Evolutionary conservation across 2,888 invertebrate genomes (phyloP).

Genomic region (Melanotus villosus): DNA sequence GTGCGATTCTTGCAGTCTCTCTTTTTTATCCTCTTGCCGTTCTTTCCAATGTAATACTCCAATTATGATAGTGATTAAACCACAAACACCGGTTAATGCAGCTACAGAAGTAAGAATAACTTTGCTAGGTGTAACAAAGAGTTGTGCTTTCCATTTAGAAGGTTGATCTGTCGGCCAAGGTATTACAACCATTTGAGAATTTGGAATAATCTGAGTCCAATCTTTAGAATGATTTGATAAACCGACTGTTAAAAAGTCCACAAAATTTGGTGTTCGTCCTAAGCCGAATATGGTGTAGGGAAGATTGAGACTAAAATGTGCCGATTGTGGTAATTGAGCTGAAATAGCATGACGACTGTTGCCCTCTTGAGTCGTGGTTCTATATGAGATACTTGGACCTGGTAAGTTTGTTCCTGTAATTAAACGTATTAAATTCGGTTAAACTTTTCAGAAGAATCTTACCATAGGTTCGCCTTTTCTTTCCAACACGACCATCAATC

Average conservation of each 20-base stretch:
- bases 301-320: constrained; percentile 92
- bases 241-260: constrained; percentile 89
- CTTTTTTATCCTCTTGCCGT: constrained; percentile 84
- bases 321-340: constrained; percentile 92
- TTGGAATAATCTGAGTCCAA: constrained; percentile 96
- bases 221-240: constrained; percentile 78
- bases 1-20: constrained; percentile 84
- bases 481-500: constrained; percentile 81
- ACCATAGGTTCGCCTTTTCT: constrained; percentile 85
- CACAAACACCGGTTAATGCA: constrained; percentile 88
- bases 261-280: constrained; percentile 98
- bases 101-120: constrained; percentile 92
- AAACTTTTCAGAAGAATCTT: constrained; percentile 55
- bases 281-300: constrained; percentile 97
- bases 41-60: constrained; percentile 92
- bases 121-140: constrained; percentile 96
- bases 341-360: constrained; percentile 84
- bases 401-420: constrained; percentile 85
- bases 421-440: constrained; percentile 34
- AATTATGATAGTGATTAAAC: constrained; percentile 88
- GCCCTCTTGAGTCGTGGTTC: constrained; percentile 91
- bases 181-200: constrained; percentile 97
- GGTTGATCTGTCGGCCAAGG: constrained; percentile 87
- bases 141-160: constrained; percentile 87
- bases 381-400: constrained; percentile 90